These are phyloP conservation scores for Perca fluviatilis DNA, from an alignment of 2,113 vertebrate genomes.

Conservation along the genomic window DNA sequence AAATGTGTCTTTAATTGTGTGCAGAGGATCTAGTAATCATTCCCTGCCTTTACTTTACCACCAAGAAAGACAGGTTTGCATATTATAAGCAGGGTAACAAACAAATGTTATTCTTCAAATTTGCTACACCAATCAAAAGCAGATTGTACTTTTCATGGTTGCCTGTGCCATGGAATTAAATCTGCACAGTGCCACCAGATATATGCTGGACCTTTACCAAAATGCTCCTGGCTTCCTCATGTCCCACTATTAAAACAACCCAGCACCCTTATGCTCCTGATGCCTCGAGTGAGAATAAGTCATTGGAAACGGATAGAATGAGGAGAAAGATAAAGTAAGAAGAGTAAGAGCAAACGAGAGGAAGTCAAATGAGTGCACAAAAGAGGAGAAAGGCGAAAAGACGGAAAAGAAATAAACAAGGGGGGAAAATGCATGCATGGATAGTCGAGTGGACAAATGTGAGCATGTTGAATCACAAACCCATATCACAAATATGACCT, in stretches of 20 bases:
- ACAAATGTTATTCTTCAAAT: constrained; percentile 3
- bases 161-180: constrained; percentile 27
- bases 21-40: neutral
- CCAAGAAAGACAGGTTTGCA: neutral
- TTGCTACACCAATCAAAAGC: constrained; percentile 2
- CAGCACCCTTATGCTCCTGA: constrained; percentile 43
- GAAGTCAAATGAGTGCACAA: neutral
- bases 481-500: constrained; percentile 68
- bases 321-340: neutral
- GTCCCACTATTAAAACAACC: constrained; percentile 59
- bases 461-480: constrained; percentile 68
- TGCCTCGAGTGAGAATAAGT: constrained; percentile 41
- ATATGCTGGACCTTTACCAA: constrained; percentile 60
- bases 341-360: neutral
- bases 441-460: constrained; percentile 59
- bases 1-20: neutral
- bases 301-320: neutral
- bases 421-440: constrained; percentile 49
- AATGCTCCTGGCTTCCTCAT: constrained; percentile 57
- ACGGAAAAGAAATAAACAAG: neutral
- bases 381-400: neutral
- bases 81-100: neutral
- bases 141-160: constrained; percentile 12
- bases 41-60: neutral
- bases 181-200: constrained; percentile 54